A percentile compares a stretch with the other conserved stretches of the same genome.
Conservation (phyloP, 2,797 vertebrate species). For the Sternarchorhynchus goeldii region DNA sequence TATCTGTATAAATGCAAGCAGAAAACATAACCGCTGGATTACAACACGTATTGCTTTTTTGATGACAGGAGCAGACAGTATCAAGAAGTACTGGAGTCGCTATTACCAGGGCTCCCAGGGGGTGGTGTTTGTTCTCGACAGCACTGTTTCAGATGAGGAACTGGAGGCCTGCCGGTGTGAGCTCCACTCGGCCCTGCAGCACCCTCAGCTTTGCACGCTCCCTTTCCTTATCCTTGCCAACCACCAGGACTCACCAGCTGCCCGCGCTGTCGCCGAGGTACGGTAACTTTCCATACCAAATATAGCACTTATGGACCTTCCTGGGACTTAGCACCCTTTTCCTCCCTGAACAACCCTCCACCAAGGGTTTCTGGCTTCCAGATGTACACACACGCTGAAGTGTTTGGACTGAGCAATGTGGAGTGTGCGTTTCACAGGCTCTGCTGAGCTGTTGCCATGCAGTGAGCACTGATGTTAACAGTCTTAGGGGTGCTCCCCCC, state of each 20-base stretch:
- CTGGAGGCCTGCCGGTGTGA: slow-evolving; percentile 93
- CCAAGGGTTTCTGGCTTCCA: slow-evolving; percentile 51
- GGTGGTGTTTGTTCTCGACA: slow-evolving; percentile 96
- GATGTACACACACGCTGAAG: slow-evolving; percentile 61
- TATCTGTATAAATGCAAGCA: neutral
- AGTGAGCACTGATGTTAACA: slow-evolving; percentile 55
- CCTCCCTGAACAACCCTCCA: slow-evolving; percentile 47
- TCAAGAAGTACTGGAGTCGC: slow-evolving; percentile 99
- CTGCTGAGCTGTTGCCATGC: slow-evolving; percentile 56
- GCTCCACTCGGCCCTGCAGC: slow-evolving; percentile 95
- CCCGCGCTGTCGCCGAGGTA: slow-evolving; percentile 94
- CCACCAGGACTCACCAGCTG: slow-evolving; percentile 98
- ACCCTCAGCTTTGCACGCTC: slow-evolving; percentile 96
- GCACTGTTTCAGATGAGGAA: slow-evolving; percentile 93
- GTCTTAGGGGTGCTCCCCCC: slow-evolving; percentile 44
- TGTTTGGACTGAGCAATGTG: slow-evolving; percentile 58
- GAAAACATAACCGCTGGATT: neutral
- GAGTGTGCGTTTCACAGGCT: slow-evolving; percentile 47
- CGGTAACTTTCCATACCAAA: slow-evolving; percentile 56
- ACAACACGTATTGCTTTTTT: slow-evolving; percentile 1
- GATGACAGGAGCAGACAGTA: slow-evolving; percentile 88
- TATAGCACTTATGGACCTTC: slow-evolving; percentile 52
- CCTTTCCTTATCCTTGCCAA: slow-evolving; percentile 98
- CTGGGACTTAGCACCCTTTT: slow-evolving; percentile 39
- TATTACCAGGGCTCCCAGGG: slow-evolving; percentile 99